Evolutionary conservation across 2,797 vertebrate genomes (phyloP).

Genomic region (Anguilla pacifica): DNA sequence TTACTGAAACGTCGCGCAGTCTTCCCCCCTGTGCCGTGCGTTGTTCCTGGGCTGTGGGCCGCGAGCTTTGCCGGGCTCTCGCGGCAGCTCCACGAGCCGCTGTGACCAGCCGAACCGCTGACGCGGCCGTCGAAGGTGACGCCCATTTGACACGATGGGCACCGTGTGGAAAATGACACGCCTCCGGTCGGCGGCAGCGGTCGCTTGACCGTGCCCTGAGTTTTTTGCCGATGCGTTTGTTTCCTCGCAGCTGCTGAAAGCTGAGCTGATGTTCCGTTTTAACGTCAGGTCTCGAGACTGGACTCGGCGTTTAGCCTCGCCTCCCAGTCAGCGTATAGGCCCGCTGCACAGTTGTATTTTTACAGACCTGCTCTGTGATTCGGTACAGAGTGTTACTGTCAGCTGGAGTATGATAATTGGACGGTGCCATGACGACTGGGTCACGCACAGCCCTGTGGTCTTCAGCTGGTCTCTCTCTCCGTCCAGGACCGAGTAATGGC

Average conservation of each 20-base stretch:
- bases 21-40: too few species aligned
- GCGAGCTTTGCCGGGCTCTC: not conserved
- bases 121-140: not conserved
- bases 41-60: not conserved
- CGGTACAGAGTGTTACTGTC: not conserved
- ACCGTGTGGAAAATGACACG: not conserved
- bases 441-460: too few species aligned
- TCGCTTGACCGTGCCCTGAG: not conserved
- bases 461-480: not conserved
- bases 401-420: not conserved
- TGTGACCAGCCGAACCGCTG: not conserved
- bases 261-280: not conserved
- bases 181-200: not conserved
- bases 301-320: not conserved
- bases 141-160: not conserved
- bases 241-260: not conserved
- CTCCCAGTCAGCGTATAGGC: not conserved
- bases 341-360: not conserved
- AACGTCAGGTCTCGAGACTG: not conserved
- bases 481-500: not conserved
- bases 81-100: not conserved
- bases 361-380: not conserved
- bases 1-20: too few species aligned
- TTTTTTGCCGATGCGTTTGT: not conserved
- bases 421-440: not conserved